phyloP scores from a whole-genome alignment of 2,113 vertebrate species.

The Apaloderma vittatum region DNA sequence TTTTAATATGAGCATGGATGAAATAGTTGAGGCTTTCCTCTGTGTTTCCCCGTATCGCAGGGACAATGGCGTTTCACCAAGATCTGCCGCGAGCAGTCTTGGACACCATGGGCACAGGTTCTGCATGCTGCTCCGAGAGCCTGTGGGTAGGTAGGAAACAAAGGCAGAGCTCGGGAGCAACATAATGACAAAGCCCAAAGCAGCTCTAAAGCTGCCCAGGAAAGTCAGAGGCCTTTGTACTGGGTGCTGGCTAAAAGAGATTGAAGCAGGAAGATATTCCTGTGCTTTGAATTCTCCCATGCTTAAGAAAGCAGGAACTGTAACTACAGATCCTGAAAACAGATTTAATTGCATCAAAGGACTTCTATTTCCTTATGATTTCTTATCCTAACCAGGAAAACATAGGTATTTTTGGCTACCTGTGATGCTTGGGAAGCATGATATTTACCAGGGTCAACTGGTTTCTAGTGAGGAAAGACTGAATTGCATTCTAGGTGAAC shows the following conservation, averaged over 20 bases:
- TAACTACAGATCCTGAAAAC: not conserved
- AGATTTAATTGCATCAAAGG: conserved; percentile 4
- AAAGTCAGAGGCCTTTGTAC: not conserved
- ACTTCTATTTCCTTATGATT: not conserved
- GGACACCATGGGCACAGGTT: not conserved
- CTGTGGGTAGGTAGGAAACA: not conserved
- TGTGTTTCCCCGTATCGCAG: not conserved
- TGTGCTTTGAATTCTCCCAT: not conserved
- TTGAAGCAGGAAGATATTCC: not conserved
- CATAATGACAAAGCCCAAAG: not conserved
- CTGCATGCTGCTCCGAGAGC: not conserved
- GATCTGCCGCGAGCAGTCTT: not conserved
- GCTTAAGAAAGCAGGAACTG: not conserved
- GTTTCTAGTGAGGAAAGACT: not conserved
- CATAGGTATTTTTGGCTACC: not conserved
- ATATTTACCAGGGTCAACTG: not conserved
- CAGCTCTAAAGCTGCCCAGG: not conserved
- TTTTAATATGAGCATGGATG: not conserved
- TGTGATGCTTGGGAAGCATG: not conserved
- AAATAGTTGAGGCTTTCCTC: not conserved
- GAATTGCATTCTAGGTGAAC: not conserved
- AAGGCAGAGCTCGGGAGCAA: not conserved
- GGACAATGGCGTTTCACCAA: not conserved
- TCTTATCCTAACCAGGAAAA: not conserved
- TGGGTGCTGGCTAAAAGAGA: not conserved